A percentile compares a stretch with the other conserved stretches of the same genome.
Conservation (phyloP, 2,113 vertebrate species). For the Dendropsophus ebraccatus region DNA sequence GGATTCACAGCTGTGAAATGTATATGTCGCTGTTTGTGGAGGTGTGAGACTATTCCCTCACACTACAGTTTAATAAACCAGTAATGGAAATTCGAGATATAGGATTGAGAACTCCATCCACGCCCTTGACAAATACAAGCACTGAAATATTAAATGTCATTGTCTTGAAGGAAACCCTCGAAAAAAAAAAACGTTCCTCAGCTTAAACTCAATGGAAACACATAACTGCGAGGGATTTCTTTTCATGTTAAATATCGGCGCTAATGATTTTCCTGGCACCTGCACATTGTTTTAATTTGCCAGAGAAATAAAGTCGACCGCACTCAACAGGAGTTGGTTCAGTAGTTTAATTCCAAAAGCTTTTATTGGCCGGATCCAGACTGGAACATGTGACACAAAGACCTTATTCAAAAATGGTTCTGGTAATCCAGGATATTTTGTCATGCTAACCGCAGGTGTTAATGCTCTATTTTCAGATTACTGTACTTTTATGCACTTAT, state of each 20-base stretch:
- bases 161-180: conserved; percentile 21
- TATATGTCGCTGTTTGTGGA: neutral
- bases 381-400: conserved; percentile 56
- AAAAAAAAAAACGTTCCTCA: conserved; percentile 8
- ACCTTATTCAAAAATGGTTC: conserved; percentile 51
- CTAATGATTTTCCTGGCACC: conserved; percentile 46
- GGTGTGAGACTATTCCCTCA: conserved; percentile 5
- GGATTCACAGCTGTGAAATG: conserved; percentile 15
- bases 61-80: conserved; percentile 16
- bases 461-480: conserved; percentile 59
- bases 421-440: conserved; percentile 59
- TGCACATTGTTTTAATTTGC: conserved; percentile 54
- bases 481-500: conserved; percentile 59
- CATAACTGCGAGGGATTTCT: conserved; percentile 23
- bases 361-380: conserved; percentile 53
- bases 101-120: conserved; percentile 13
- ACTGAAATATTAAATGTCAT: conserved; percentile 8
- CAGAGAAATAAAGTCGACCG: conserved; percentile 40
- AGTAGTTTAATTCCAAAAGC: conserved; percentile 41
- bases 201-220: conserved; percentile 30
- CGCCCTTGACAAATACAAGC: conserved; percentile 15
- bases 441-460: conserved; percentile 57
- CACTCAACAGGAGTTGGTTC: conserved; percentile 49
- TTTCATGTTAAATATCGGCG: conserved; percentile 34
- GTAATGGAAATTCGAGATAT: neutral